Percentiles rank a stretch among this genome's conserved stretches.
Conservation (phyloP, 2,797 vertebrate species). For the Rhincodon typus region DNA sequence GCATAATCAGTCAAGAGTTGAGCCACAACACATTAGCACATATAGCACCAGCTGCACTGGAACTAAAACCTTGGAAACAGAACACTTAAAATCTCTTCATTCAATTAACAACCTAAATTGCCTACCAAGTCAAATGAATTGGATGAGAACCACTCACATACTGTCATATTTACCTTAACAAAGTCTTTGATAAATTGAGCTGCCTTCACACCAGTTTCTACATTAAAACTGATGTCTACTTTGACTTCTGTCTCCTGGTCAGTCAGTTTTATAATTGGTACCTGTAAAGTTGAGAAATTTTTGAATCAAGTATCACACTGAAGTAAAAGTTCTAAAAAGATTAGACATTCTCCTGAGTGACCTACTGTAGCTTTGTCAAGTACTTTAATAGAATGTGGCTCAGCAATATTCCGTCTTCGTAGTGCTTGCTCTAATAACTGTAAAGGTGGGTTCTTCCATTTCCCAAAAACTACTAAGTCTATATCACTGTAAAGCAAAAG, state of each 20-base stretch:
- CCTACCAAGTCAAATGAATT: background rate
- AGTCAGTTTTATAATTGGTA: slow-evolving; percentile 96
- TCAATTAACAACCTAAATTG: background rate
- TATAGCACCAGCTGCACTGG: background rate
- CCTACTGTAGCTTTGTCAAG: slow-evolving; percentile 96
- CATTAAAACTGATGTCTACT: slow-evolving; percentile 98
- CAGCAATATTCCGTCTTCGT: slow-evolving; percentile 84
- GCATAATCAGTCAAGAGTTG: background rate
- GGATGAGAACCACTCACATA: background rate
- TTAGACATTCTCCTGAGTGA: slow-evolving; percentile 35
- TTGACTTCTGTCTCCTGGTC: slow-evolving; percentile 96
- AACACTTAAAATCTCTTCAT: background rate
- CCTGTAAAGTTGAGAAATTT: slow-evolving; percentile 58
- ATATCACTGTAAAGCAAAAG: slow-evolving; percentile 72
- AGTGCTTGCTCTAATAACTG: slow-evolving; percentile 89
- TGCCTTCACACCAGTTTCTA: slow-evolving; percentile 92
- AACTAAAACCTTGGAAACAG: background rate
- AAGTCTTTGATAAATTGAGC: slow-evolving; percentile 93
- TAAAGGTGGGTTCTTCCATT: slow-evolving; percentile 88
- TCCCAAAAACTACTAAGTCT: slow-evolving; percentile 94
- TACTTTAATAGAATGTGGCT: slow-evolving; percentile 93
- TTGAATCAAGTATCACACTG: slow-evolving; percentile 4
- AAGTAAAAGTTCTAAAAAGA: slow-evolving; percentile 20
- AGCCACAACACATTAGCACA: background rate
- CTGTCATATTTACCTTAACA: slow-evolving; percentile 68